Base-by-base conservation (phyloP, 2,888 invertebrate species). In the Serripes groenlandicus region DNA sequence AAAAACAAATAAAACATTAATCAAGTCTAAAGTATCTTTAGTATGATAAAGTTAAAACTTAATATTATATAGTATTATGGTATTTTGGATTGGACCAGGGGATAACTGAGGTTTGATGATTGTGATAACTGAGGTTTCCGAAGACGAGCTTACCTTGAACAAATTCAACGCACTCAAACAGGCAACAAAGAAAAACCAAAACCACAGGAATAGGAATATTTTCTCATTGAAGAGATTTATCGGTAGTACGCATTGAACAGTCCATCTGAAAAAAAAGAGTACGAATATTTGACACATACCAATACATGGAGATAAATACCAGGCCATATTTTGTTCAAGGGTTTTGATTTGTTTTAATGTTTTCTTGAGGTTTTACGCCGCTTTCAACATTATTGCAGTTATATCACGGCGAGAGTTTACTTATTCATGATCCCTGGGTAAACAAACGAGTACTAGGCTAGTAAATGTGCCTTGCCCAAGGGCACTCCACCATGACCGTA, bases 231-330 rank as follows among this genome's bases (percentile, higher is more conserved):
- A 71, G 5, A 71, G 56, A 35, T 71, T 71, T 1, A 71, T 54
- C 2, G 71, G 71, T 35, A 78, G 85, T 83, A 87, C 85, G 75
- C 88, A 88, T 66, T 88, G 89, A 9, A 89, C 84, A 0, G 87
- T 86, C 37, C 60, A 88, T 15, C 82, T 69, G 52, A 32, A 69
- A 52, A 28, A 52, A 21, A 30, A 30, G 15, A 30, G 3, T 60
- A 2, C 23, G 26, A 3, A 11, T 23, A 26, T 11, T 26, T 56
- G 11, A n/a, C 56, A 56, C 3, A 26, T 5, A n/a, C 56, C 1
- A 23, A 3, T n/a, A 56, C 11, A n/a, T 26, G 23, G 23, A 56
- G 9, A 11, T n/a, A 1, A 23, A 23, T 15, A 3, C 11, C 1
- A 11, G 1, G 23, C 11, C 21, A 56, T 5, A n/a, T 15, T 56